A percentile compares a stretch with the other conserved stretches of the same genome.
Conservation (phyloP, 2,113 vertebrate species). For the Anguilla japonica region DNA sequence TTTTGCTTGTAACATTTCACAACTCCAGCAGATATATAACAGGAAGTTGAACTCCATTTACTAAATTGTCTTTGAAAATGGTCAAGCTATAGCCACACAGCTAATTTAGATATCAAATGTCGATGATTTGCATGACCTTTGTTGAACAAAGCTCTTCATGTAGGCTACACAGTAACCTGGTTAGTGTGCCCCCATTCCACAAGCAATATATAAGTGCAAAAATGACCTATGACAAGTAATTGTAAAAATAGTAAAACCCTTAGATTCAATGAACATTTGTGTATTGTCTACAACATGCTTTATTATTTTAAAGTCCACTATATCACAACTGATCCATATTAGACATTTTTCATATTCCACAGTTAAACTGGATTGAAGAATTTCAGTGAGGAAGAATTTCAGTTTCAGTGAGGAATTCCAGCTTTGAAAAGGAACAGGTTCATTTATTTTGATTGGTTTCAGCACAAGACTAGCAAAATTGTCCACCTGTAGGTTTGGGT, state of each 20-base stretch:
- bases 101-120: no score
- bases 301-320: neutral
- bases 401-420: neutral
- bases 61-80: neutral
- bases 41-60: no score
- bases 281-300: neutral
- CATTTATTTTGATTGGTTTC: neutral
- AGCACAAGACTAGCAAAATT: neutral
- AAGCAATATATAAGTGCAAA: neutral
- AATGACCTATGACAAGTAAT: neutral
- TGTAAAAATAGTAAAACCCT: neutral
- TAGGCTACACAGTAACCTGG: neutral
- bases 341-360: neutral
- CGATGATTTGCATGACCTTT: no score
- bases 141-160: neutral
- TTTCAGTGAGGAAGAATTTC: no score
- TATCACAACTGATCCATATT: neutral
- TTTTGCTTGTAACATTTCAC: no score
- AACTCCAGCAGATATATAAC: no score
- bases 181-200: neutral
- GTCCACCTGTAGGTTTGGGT: slow-evolving; percentile 6
- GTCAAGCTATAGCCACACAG: neutral
- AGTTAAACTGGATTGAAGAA: neutral
- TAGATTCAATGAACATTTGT: neutral
- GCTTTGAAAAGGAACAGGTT: neutral